A percentile compares a stretch with the other conserved stretches of the same genome.
These are phyloP conservation scores for Vimba vimba DNA, from an alignment of 2,113 vertebrate species.

Conservation along the genomic window DNA sequence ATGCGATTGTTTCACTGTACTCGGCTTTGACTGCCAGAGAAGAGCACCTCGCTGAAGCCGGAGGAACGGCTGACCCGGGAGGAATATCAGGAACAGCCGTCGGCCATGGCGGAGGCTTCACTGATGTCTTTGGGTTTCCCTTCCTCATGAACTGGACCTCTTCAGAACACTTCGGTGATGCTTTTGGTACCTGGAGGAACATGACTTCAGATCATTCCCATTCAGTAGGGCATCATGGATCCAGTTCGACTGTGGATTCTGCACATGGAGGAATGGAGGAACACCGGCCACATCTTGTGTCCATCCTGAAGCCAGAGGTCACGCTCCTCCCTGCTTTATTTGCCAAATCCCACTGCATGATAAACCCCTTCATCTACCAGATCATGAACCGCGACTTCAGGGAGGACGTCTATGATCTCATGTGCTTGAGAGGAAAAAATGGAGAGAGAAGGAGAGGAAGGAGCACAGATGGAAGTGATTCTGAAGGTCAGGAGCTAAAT, in stretches of 20 bases:
- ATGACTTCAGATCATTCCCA: not conserved
- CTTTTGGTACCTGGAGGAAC: conserved; percentile 39
- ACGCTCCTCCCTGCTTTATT: conserved; percentile 64
- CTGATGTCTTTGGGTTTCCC: conserved; percentile 30
- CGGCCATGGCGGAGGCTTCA: not conserved
- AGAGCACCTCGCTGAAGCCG: conserved; percentile 35
- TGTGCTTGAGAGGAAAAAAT: conserved; percentile 52
- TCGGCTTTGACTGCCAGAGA: conserved; percentile 57
- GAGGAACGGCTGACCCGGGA: not conserved
- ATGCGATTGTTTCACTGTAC: conserved; percentile 65
- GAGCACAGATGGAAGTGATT: conserved; percentile 26
- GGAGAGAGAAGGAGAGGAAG: conserved; percentile 49
- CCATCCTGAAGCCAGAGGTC: conserved; percentile 57
- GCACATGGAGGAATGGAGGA: not conserved
- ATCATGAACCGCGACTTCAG: conserved; percentile 68
- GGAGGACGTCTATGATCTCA: conserved; percentile 48
- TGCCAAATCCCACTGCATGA: conserved; percentile 69
- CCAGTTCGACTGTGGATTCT: conserved; percentile 12
- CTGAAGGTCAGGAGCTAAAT: conserved; percentile 47
- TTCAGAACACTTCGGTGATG: conserved; percentile 43
- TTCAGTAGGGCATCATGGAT: not conserved
- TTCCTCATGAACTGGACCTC: conserved; percentile 60
- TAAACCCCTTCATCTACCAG: conserved; percentile 72
- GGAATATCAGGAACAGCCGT: not conserved
- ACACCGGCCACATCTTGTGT: conserved; percentile 1